These are phyloP conservation scores for Apamea epomidion DNA, from an alignment of 2,888 invertebrate genomes.

Conservation along the genomic window DNA sequence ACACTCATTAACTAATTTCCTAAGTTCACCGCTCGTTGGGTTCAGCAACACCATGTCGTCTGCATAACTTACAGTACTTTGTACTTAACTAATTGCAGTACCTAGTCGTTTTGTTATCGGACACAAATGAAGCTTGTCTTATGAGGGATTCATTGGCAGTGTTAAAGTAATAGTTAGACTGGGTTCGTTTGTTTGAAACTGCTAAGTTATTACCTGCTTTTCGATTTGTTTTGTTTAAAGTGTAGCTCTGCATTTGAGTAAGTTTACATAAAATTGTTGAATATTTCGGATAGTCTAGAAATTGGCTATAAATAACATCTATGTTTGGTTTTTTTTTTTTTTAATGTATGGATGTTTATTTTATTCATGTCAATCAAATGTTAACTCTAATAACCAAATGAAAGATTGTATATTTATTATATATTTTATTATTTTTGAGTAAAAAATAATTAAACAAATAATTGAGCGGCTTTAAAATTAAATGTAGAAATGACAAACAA, in stretches of 20 bases:
- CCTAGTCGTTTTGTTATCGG: conserved; percentile 16
- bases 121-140: conserved; percentile 10
- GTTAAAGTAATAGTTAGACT: neutral
- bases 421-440: no score
- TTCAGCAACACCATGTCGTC: no score
- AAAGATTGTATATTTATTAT: neutral
- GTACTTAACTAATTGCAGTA: conserved; percentile 10
- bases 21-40: no score
- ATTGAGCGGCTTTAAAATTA: neutral
- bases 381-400: no score
- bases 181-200: neutral
- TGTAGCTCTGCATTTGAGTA: neutral
- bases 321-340: no score
- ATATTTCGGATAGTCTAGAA: neutral
- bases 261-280: neutral
- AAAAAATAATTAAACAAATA: neutral
- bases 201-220: neutral
- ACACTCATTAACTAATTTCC: no score
- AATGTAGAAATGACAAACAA: neutral
- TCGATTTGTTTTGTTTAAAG: neutral
- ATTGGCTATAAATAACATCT: neutral
- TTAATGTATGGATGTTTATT: no score
- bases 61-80: conserved; percentile 10
- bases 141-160: neutral
- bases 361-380: neutral